Base-by-base conservation (phyloP, 2,888 invertebrate species). In the Pherbina coryleti region DNA sequence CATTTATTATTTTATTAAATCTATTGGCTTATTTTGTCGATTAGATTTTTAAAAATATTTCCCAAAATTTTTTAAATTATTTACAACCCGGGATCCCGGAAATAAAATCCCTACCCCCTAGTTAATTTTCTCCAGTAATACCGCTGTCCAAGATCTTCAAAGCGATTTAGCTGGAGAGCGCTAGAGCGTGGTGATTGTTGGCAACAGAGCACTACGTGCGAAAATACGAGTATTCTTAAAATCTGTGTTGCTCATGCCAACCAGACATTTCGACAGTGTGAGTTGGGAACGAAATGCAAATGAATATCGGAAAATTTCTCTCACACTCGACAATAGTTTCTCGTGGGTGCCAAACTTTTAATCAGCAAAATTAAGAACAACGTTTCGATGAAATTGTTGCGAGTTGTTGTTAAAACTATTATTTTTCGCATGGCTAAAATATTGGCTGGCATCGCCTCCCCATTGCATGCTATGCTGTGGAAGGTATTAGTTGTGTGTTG, bases 401-500 rank as follows among this genome's bases (percentile, higher is more conserved):
- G 44, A 14, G 11, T 44, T 44, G 11, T 44, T 44, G 44, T 44
- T 44, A 11, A 44, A 44, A 44, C 44, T 44, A 11, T 11, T 44
- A 44, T 11, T 44, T 44, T 44, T 44, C 19, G 25, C 7, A 17
- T 28, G 14, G 51, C 51, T 8, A 53, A 11, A 34, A 64, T 75
- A 5, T 67, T 76, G 77, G 76, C 79, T 78, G 79, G 77, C n/a
- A 9, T 19, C 57, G 31, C 28, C 62, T 51, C 62, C 25, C 14
- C 14, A 72, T 34, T 19, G 34, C 34, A 28, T 31, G 31, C 80
- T 83, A 81, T 78, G 82, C 83, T 84, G 84, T 77, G 85, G 82
- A 74, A 73, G 78, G 77, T 77, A 79, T 86, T 86, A 87, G 88
- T 87, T 84, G 85, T 82, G 82, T 82, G 83, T 84, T 84, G 84